A percentile compares a stretch with the other conserved stretches of the same genome.
Conservation (phyloP, 2,113 vertebrate genomes). For the Setophaga petechia region DNA sequence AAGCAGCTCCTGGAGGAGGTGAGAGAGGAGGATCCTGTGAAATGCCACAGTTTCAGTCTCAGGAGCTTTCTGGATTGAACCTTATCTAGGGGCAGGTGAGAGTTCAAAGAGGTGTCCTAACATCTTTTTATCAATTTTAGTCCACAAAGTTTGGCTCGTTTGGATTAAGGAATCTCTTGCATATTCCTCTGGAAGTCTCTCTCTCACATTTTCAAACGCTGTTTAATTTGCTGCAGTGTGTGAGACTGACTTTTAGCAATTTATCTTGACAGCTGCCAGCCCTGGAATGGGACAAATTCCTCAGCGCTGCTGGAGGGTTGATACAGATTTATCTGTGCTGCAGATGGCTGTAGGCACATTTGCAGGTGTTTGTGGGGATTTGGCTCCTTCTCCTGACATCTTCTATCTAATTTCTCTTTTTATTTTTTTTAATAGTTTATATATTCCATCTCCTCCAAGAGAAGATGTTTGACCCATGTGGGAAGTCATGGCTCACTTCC, state of each 20-base stretch:
- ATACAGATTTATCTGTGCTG: neutral
- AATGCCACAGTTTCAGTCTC: accelerated
- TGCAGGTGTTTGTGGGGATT: neutral
- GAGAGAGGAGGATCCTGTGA: neutral
- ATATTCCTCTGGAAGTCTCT: neutral
- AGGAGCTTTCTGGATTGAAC: neutral
- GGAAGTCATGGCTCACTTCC: neutral
- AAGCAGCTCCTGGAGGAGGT: neutral
- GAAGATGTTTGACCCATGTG: neutral
- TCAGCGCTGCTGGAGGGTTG: neutral
- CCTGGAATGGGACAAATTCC: neutral
- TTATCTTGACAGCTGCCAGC: neutral
- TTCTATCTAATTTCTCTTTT: neutral
- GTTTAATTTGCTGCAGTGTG: neutral
- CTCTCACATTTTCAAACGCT: neutral
- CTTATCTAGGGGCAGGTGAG: neutral
- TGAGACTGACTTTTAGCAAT: neutral
- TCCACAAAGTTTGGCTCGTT: neutral
- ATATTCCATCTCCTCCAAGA: neutral
- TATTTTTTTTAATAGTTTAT: neutral
- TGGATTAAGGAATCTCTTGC: neutral
- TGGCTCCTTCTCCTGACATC: neutral
- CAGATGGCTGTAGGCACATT: neutral
- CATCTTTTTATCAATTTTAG: accelerated
- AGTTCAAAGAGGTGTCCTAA: neutral